Base-by-base conservation (phyloP, 2,797 vertebrate species). In the Pangasius krempfi region DNA sequence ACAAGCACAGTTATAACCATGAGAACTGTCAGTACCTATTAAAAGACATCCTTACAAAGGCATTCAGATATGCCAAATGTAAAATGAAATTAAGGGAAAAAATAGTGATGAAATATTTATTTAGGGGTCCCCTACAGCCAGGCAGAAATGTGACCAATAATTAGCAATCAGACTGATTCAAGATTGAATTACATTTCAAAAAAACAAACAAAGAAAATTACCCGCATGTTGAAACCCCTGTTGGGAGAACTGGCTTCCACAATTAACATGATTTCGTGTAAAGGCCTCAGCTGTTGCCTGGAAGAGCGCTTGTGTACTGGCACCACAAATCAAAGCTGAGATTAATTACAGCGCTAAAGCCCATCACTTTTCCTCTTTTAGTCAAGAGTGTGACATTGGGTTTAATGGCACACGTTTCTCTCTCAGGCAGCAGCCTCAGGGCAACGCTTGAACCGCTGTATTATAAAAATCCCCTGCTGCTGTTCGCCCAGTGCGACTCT, bases 221-320 rank as follows among this genome's bases (percentile, higher is more conserved):
- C 68, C 75, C 85, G 70, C 78, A 56, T 91, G 88, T 87, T 81
- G 27, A 91, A 89, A 84, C 85, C 86, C 92, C 90, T 89, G 87
- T 84, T 86, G 90, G 60, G 89, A 60, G 40, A 87, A 68, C 88
- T 86, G 80, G 80, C 82, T 86, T 76, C 85, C 85, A 88, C 87
- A 91, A 92, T 92, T 92, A 92, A 90, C 90, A 88, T 88, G 50
- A 91, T 89, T 92, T 91, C 68, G 81, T 44, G 89, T 56, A 68
- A 78, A 86, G 72, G 85, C 86, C 68, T 88, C 80, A 66, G 76
- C 89, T 81, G 86, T 82, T 78, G 54, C 85, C 88, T 80, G 79
- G 86, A 87, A 90, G 33, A 82, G 84, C 68, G 70, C 83, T 78
- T 72, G 30, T 87, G 87, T 54, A 75, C 87, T 66, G 89, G 82